Evolutionary conservation across 1,140 invertebrate species (phyloP).

Genomic region (Trinorchestia longiramus): DNA sequence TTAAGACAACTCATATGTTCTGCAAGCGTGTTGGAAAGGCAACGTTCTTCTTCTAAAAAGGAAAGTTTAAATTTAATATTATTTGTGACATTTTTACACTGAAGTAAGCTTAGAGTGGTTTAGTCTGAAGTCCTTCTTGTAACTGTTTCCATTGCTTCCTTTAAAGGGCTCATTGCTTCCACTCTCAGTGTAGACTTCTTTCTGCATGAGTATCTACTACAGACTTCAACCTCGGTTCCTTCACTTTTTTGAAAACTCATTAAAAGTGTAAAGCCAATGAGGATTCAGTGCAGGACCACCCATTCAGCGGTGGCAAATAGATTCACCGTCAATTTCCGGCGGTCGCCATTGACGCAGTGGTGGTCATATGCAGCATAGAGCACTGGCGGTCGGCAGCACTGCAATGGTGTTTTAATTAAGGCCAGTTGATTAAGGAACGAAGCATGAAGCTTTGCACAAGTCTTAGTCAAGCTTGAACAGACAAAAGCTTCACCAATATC

Average conservation of each 20-base stretch:
- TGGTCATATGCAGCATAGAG: neutral
- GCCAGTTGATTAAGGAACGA: neutral
- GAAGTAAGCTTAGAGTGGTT: neutral
- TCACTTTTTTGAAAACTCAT: neutral
- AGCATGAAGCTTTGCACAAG: neutral
- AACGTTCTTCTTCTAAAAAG: neutral
- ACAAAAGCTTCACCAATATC: neutral
- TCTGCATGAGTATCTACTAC: neutral
- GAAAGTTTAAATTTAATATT: neutral
- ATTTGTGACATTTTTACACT: no score
- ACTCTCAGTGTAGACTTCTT: neutral
- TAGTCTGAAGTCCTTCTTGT: neutral
- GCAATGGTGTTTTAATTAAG: neutral
- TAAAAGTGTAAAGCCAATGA: constrained; percentile 2
- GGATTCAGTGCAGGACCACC: neutral
- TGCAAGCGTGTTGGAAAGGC: neutral
- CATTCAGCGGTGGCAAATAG: neutral
- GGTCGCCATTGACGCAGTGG: neutral
- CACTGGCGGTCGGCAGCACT: neutral
- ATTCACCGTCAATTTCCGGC: neutral
- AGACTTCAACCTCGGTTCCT: neutral
- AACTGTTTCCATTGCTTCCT: neutral
- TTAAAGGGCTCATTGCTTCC: neutral
- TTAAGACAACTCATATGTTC: neutral
- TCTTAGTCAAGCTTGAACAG: neutral